Evolutionary conservation across 1,140 invertebrate species (phyloP).

Genomic region (Brachionus paranguensis): DNA sequence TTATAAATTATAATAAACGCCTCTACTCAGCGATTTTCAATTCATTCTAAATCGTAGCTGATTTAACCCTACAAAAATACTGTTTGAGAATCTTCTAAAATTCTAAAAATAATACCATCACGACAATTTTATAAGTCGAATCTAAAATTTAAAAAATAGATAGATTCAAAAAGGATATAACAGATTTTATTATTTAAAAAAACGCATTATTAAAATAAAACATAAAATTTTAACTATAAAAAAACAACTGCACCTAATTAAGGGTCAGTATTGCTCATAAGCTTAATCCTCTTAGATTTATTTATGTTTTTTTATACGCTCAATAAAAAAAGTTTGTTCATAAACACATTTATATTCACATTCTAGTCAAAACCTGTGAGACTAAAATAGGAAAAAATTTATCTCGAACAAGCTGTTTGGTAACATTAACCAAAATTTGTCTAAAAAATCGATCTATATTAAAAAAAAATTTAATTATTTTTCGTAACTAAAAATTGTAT

Average conservation of each 20-base stretch:
- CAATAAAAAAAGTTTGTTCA: background rate
- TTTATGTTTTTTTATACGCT: background rate
- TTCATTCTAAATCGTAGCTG: background rate
- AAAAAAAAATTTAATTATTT: background rate
- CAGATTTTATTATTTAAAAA: too few relatives aligned
- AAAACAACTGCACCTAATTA: background rate
- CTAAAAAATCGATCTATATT: background rate
- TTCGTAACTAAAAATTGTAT: background rate
- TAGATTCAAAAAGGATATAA: too few relatives aligned
- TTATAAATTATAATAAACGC: background rate
- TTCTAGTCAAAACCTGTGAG: too few relatives aligned
- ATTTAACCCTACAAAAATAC: background rate
- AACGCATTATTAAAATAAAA: background rate
- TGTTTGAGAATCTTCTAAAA: background rate
- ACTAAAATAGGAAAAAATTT: too few relatives aligned
- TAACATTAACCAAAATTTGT: too few relatives aligned
- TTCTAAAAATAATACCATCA: background rate
- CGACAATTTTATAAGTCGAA: too few relatives aligned
- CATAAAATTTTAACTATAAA: background rate
- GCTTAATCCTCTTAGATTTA: background rate
- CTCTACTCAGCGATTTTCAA: background rate
- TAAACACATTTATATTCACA: too few relatives aligned
- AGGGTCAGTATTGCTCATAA: background rate
- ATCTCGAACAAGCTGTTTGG: too few relatives aligned
- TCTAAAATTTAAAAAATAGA: too few relatives aligned